Evolutionary conservation across 35 echinoderm and acorn worm species (phyloP).

Genomic region (Chiridota heheva): DNA sequence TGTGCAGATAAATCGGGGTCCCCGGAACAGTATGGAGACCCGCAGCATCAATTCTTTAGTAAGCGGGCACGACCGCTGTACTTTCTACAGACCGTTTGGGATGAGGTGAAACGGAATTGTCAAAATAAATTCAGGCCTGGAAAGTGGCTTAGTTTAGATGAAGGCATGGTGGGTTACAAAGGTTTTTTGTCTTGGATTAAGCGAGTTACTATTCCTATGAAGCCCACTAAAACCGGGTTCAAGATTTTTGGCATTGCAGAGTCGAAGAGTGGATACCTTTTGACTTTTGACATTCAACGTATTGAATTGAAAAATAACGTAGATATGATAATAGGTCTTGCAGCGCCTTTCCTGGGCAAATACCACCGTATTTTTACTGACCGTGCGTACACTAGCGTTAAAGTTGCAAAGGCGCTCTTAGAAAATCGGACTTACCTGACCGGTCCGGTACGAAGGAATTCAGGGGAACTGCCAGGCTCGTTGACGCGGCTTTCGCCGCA

Average conservation of each 20-base stretch:
- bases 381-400: slow-evolving; percentile 7
- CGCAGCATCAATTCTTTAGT: neutral
- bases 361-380: slow-evolving; percentile 39
- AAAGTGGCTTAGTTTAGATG: slow-evolving; percentile 33
- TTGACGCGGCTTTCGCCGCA: too few species aligned
- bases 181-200: slow-evolving; percentile 9
- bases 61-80: neutral
- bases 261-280: slow-evolving; percentile 33
- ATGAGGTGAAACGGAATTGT: neutral
- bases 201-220: slow-evolving; percentile 45
- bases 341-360: neutral
- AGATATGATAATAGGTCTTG: too few species aligned
- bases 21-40: neutral
- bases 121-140: neutral
- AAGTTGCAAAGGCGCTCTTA: slow-evolving; percentile 14
- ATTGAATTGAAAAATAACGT: too few species aligned
- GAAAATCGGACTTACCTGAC: slow-evolving; percentile 19
- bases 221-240: slow-evolving; percentile 36
- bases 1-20: neutral
- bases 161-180: slow-evolving; percentile 50
- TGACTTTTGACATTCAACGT: slow-evolving; percentile 27
- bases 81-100: neutral
- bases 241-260: slow-evolving; percentile 47
- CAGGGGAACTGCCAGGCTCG: slow-evolving; percentile 13
- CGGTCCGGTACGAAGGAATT: slow-evolving; percentile 4